phyloP scores from a whole-genome alignment of 2,113 vertebrate species.

The Barbus barbus region DNA sequence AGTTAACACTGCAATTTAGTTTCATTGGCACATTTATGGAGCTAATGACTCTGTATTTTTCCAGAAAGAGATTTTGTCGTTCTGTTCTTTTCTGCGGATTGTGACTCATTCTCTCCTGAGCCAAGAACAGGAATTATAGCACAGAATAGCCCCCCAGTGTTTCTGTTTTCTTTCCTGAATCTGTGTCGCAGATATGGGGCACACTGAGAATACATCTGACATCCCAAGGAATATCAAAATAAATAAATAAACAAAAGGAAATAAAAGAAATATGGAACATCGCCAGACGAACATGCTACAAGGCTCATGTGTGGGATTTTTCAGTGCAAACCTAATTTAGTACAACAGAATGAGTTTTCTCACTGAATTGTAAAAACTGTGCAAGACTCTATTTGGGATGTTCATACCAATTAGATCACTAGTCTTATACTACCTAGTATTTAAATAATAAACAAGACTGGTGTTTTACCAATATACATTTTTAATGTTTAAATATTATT shows the following conservation, averaged over 20 bases:
- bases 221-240: constrained; percentile 35
- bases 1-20: background rate
- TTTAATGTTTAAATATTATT: no score
- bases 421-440: no score
- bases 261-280: background rate
- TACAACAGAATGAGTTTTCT: background rate
- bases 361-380: background rate
- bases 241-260: background rate
- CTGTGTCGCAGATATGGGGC: constrained; percentile 21
- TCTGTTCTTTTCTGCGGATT: background rate
- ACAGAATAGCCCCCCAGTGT: background rate
- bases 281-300: background rate
- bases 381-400: no score
- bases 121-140: constrained; percentile 33
- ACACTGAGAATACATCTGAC: constrained; percentile 36
- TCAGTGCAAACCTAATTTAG: background rate
- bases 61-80: background rate
- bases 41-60: background rate
- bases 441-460: no score
- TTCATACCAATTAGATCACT: background rate
- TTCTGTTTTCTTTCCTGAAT: constrained; percentile 27
- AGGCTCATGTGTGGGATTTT: background rate
- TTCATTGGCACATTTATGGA: background rate
- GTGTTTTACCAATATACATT: no score
- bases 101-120: constrained; percentile 36